Base-by-base conservation (phyloP, 2,888 invertebrate genomes). In the Chaetoderma sp. region DNA sequence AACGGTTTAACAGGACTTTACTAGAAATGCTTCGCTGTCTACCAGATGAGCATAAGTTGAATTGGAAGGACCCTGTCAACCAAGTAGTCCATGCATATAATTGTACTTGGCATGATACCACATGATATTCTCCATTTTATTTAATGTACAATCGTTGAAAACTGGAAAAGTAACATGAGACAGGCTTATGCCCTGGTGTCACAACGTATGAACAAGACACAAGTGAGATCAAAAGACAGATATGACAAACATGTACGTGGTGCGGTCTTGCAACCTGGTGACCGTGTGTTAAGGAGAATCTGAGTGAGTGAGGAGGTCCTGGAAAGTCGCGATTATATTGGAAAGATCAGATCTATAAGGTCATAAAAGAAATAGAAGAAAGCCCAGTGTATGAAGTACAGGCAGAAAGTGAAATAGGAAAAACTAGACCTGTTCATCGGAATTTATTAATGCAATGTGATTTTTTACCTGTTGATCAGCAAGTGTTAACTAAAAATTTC, bases 321-420 rank as follows among this genome's bases (percentile, higher is more conserved):
- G 65, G 60, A 13, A 65, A 56, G 23, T 49, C 56, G 13, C 36
- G 65, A 18, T 55, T 42, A 6, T 44, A 65, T 36, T 65, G 65
- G 60, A 55, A 65, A 42, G 65, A 65, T 30, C 23, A 60, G 44
- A 49, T 65, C 27, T 27, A 65, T 28, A 16, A 42, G 13, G 61
- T 65, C 1, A 23, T 49, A 0, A 28, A 45, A 10, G 28, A 49
- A 25, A 60, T 55, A 47, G 60, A 65, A 25, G 47, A 54, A 5
- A 60, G 60, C 27, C 55, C 64, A 33, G 56, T 65, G 3, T 65
- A 65, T 42, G 27, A 23, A 10, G 44, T 65, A 21, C 45, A 10
- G 25, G 44, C 60, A n/a, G 59, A 59, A 28, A n/a, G 56, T 30
- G 57, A 42, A 4, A 50, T 18, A 1, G 54, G 60, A 5, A 55